A percentile compares a stretch with the other conserved stretches of the same genome.
Evolutionary conservation across 2,888 invertebrate genomes (phyloP).

Genomic region (Oeneis ivallda): DNA sequence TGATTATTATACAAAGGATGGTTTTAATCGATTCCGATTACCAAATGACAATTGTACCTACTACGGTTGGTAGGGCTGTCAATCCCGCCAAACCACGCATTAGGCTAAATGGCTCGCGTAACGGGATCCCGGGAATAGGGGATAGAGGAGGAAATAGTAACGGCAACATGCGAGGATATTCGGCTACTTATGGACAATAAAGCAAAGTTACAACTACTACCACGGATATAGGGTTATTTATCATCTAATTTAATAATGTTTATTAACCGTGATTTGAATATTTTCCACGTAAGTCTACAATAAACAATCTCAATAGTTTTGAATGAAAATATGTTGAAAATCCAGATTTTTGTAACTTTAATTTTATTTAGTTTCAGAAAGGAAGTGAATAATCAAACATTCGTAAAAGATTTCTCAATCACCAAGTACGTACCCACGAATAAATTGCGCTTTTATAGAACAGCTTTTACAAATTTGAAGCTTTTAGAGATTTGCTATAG

Average conservation of each 20-base stretch:
- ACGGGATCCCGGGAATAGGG: slow-evolving; percentile 54
- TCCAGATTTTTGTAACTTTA: too few relatives aligned
- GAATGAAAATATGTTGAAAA: too few relatives aligned
- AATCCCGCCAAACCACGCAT: slow-evolving; percentile 78
- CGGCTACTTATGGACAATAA: slow-evolving; percentile 73
- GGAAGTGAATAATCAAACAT: too few relatives aligned
- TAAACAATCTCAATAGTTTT: too few relatives aligned
- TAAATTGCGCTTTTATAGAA: too few relatives aligned
- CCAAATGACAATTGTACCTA: slow-evolving; percentile 18
- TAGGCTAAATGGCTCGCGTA: slow-evolving; percentile 78
- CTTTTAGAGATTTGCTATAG: too few relatives aligned
- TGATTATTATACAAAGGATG: background rate
- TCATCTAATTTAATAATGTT: slow-evolving; percentile 42
- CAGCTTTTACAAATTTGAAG: too few relatives aligned
- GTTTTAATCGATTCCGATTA: slow-evolving; percentile 35
- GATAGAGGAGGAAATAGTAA: slow-evolving; percentile 71
- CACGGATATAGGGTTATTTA: slow-evolving; percentile 67
- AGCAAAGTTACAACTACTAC: slow-evolving; percentile 62
- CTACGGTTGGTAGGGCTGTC: slow-evolving; percentile 55
- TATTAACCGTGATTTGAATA: slow-evolving; percentile 28
- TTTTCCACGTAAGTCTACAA: slow-evolving; percentile 17
- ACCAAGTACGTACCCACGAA: too few relatives aligned
- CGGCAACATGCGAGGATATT: slow-evolving; percentile 52
- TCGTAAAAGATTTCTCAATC: too few relatives aligned
- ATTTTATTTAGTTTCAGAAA: too few relatives aligned